Evolutionary conservation across 2,888 invertebrate genomes (phyloP).

Genomic region (Poecilobothrus nobilitatus): DNA sequence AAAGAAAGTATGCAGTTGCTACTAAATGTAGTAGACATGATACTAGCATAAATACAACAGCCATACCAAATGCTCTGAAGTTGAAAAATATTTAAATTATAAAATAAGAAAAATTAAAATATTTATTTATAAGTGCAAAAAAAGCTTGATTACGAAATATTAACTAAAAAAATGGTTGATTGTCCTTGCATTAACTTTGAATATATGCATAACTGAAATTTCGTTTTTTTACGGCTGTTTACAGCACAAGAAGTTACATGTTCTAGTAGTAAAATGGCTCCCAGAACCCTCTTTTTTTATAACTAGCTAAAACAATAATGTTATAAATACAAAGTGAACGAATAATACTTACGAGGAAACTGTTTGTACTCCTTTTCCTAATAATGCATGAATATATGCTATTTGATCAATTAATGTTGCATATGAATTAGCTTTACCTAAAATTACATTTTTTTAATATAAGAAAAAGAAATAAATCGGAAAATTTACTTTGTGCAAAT

Average conservation of each 20-base stretch:
- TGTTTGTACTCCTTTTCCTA: conserved; percentile 35
- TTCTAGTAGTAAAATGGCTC: no score
- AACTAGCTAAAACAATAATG: no score
- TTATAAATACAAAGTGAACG: background rate
- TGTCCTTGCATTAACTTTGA: no score
- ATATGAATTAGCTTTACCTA: background rate
- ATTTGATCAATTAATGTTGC: conserved; percentile 30
- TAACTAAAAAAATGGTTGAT: conserved; percentile 12
- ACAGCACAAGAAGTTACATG: no score
- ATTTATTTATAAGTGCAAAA: background rate
- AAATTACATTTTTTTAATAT: background rate
- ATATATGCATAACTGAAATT: no score
- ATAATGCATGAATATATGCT: conserved; percentile 38
- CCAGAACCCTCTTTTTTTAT: no score
- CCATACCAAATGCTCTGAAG: conserved; percentile 43
- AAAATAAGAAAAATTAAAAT: conserved; percentile 9
- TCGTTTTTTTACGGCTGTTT: no score
- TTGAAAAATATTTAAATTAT: background rate
- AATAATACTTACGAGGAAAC: conserved; percentile 33
- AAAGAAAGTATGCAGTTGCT: conserved; percentile 50
- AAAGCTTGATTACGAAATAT: no score
- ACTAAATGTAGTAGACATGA: conserved; percentile 50
- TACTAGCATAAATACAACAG: conserved; percentile 44
- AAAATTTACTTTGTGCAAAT: no score
- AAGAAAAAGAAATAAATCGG: no score